A percentile compares a stretch with the other conserved stretches of the same genome.
phyloP scores from a whole-genome alignment of 2,888 invertebrate species.

The Tenthredo notha region DNA sequence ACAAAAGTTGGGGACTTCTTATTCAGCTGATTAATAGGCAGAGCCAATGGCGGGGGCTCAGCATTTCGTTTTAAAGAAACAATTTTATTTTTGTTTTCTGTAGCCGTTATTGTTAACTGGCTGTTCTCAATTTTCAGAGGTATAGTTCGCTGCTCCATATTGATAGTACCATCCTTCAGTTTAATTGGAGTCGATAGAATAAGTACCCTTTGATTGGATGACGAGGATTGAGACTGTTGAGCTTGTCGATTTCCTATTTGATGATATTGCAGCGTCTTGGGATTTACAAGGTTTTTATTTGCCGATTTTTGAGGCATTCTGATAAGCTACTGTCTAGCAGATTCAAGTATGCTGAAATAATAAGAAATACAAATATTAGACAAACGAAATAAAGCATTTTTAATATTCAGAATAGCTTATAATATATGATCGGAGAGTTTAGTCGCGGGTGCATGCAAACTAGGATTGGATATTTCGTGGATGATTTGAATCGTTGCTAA shows the following conservation, averaged over 20 bases:
- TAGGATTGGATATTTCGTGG: neutral
- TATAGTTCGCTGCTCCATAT: conserved; percentile 52
- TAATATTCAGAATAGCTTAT: neutral
- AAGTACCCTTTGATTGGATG: conserved; percentile 48
- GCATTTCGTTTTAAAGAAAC: conserved; percentile 48
- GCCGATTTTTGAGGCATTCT: conserved; percentile 50
- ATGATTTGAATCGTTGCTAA: conserved; percentile 19
- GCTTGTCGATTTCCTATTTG: conserved; percentile 11
- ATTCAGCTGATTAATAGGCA: conserved; percentile 51
- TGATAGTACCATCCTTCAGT: conserved; percentile 50
- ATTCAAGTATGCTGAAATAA: conserved; percentile 22
- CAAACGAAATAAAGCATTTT: neutral
- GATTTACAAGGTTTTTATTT: conserved; percentile 4
- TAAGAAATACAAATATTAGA: neutral
- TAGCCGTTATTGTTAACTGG: conserved; percentile 38
- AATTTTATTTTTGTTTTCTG: conserved; percentile 45
- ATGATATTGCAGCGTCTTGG: conserved; percentile 43
- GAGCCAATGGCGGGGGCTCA: conserved; percentile 49
- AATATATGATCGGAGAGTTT: neutral
- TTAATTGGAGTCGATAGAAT: conserved; percentile 53
- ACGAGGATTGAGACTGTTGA: conserved; percentile 26
- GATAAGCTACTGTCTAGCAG: neutral
- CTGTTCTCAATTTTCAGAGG: conserved; percentile 49
- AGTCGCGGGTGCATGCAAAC: neutral
- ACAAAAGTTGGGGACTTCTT: conserved; percentile 50